A percentile compares a stretch with the other conserved stretches of the same genome.
Conservation (phyloP, 2,888 invertebrate species). For the Drosophila nigritarsus region DNA sequence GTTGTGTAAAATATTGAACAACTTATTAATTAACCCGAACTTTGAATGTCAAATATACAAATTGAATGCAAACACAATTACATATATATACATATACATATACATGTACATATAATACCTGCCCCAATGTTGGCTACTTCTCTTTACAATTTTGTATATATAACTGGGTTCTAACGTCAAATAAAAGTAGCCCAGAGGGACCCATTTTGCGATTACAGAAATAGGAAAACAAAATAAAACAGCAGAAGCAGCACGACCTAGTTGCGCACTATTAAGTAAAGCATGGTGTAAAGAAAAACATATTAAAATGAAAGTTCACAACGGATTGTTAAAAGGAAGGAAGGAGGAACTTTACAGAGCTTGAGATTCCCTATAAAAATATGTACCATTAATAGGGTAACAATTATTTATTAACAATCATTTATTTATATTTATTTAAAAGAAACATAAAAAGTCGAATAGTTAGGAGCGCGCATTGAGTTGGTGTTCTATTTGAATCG, state of each 20-base stretch:
- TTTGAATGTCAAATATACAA: neutral
- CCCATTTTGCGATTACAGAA: neutral
- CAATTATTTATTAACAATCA: neutral
- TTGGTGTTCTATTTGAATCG: slow-evolving; percentile 19
- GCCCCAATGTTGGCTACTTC: neutral
- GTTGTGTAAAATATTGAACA: neutral
- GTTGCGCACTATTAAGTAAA: neutral
- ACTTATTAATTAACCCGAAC: neutral
- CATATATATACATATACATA: neutral
- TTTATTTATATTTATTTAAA: neutral
- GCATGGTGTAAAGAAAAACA: neutral
- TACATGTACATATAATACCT: neutral
- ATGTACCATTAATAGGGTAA: neutral
- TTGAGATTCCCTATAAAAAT: neutral
- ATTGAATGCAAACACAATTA: neutral
- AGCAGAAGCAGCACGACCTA: neutral
- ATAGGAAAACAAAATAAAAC: neutral
- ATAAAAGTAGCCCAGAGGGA: slow-evolving; percentile 20
- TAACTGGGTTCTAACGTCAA: slow-evolving; percentile 10
- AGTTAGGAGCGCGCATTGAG: neutral
- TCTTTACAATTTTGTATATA: neutral
- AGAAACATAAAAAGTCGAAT: neutral
- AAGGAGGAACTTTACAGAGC: neutral
- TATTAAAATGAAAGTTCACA: neutral
- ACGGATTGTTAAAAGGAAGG: neutral